Evolutionary conservation across 2,888 invertebrate genomes (phyloP), one percentile per base, ranked within the genome.

Genomic region (Dusona sp.): DNA sequence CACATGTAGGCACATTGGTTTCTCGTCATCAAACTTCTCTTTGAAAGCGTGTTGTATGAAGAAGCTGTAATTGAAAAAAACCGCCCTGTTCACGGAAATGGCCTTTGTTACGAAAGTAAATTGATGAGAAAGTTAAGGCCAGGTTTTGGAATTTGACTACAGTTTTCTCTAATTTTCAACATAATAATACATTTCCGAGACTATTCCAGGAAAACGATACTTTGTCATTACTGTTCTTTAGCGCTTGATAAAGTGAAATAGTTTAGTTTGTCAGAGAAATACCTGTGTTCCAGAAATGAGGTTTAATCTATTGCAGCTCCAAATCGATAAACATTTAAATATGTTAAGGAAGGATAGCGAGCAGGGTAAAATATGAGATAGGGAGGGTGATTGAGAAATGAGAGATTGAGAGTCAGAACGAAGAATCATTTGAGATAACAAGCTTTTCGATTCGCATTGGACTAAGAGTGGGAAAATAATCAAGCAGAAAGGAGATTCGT

Each of bases 391-490:
- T 61, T 61, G 45, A 64, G 38, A 45, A 68, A 54, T 19, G 67
- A 36, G 67, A 42, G 29, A 42, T 29, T 36, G 42, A 64, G 64
- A 36, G 11, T 61, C 61, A 45, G 65, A 77, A 61, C 16, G 65
- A 45, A 33, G 64, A 79, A 70, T 79, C 79, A 57, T 75, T 90
- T 89, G 90, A 90, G 90, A 90, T 90, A 90, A 91, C 90, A 90
- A 92, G 90, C 90, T 92, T 91, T 91, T 91, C 91, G 91, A 90
- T 90, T 89, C 89, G 89, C 89, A 85, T 88, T 88, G 87, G 89
- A 88, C 89, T 90, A 90, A 90, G 80, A 91, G 91, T 89, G 92
- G 91, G 92, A 93, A 93, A 93, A 92, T 92, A 93, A 93, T 92
- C 91, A 92, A 92, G 91, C 89, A 89, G 80, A 91, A 90, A 91